Evolutionary conservation across 1,140 invertebrate species (phyloP).

Genomic region (Delia radicum): DNA sequence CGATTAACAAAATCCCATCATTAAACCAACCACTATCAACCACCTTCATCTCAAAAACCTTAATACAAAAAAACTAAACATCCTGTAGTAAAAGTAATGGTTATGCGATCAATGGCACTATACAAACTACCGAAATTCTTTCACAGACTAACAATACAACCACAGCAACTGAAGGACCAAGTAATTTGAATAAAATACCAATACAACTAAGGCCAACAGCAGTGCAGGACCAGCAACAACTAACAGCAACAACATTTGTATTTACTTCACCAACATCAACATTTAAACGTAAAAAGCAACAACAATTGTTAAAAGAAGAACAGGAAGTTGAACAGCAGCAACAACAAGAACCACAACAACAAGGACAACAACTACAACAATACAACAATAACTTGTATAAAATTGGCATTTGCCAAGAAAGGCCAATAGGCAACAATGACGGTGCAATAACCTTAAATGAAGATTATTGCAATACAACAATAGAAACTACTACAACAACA

Average conservation of each 20-base stretch:
- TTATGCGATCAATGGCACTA: conserved; percentile 21
- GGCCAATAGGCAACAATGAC: conserved; percentile 6
- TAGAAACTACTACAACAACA: conserved; percentile 11
- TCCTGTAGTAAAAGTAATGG: conserved; percentile 20
- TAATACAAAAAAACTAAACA: neutral
- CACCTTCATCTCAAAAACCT: neutral
- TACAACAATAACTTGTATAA: conserved; percentile 23
- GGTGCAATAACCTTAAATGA: conserved; percentile 14
- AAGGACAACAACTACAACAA: neutral
- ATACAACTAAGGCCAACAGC: neutral
- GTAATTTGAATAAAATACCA: neutral
- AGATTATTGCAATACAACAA: conserved; percentile 6
- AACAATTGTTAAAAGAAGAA: conserved; percentile 18
- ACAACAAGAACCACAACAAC: conserved; percentile 19
- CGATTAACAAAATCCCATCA: neutral
- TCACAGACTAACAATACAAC: conserved; percentile 6
- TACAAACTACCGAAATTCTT: conserved; percentile 22
- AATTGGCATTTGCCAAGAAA: conserved; percentile 8
- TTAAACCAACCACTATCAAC: neutral
- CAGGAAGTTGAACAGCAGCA: neutral
- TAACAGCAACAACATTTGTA: conserved; percentile 26
- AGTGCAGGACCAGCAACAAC: neutral
- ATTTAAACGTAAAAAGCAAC: conserved; percentile 31
- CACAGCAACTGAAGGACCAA: neutral
- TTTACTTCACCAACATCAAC: conserved; percentile 35